phyloP scores from a whole-genome alignment of 1,140 invertebrate genomes.

The Meloidogyne hapla region DNA sequence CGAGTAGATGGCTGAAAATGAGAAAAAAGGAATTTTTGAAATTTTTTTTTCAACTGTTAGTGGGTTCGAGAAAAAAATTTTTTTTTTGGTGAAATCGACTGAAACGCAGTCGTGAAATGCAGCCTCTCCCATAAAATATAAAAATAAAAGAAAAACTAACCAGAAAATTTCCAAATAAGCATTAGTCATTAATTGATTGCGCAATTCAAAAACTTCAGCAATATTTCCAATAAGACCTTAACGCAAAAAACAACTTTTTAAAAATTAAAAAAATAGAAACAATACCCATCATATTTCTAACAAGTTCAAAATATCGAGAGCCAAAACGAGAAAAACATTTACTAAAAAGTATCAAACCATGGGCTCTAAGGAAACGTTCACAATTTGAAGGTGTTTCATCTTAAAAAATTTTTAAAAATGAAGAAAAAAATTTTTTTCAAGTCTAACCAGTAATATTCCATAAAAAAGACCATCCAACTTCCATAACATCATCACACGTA shows the following conservation, averaged over 20 bases:
- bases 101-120: too few species aligned
- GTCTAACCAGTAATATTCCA: slow-evolving; percentile 80
- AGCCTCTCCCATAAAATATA: too few species aligned
- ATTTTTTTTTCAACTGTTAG: background rate
- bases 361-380: slow-evolving; percentile 52
- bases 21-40: background rate
- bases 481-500: slow-evolving; percentile 88
- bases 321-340: slow-evolving; percentile 51
- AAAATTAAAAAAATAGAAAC: background rate
- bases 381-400: slow-evolving; percentile 62
- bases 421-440: background rate
- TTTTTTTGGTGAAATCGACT: too few species aligned
- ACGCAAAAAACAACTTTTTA: background rate
- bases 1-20: slow-evolving; percentile 72
- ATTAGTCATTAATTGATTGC: slow-evolving; percentile 79
- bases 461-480: slow-evolving; percentile 95
- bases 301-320: slow-evolving; percentile 47
- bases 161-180: slow-evolving; percentile 80
- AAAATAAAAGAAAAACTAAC: slow-evolving; percentile 39
- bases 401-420: slow-evolving; percentile 5
- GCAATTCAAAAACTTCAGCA: slow-evolving; percentile 83
- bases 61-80: too few species aligned
- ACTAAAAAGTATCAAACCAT: slow-evolving; percentile 52
- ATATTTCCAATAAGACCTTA: slow-evolving; percentile 82
- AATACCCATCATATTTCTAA: slow-evolving; percentile 66